Evolutionary conservation across 2,797 vertebrate species (phyloP).

Genomic region (Astyanax mexicanus): DNA sequence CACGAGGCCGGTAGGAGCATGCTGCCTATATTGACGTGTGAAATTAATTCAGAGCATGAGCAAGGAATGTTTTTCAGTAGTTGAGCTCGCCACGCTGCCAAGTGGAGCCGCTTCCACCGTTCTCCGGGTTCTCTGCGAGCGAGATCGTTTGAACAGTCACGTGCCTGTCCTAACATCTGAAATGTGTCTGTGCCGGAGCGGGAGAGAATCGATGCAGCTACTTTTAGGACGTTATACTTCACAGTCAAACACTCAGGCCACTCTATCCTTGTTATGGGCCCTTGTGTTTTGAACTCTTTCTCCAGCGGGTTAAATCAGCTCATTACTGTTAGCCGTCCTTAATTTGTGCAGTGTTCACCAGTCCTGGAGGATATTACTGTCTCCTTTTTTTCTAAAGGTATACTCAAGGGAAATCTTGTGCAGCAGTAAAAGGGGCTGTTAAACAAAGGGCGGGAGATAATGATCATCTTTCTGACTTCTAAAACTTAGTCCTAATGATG

Average conservation of each 20-base stretch:
- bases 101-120: slow-evolving; percentile 16
- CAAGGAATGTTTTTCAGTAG: slow-evolving; percentile 52
- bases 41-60: slow-evolving; percentile 54
- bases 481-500: slow-evolving; percentile 50
- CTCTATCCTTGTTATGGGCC: slow-evolving; percentile 34
- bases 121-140: not conserved
- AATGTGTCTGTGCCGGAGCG: not conserved
- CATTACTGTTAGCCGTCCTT: slow-evolving; percentile 44
- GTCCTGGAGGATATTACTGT: slow-evolving; percentile 30
- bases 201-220: slow-evolving; percentile 11
- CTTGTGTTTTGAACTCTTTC: slow-evolving; percentile 35
- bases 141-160: not conserved
- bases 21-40: slow-evolving; percentile 51
- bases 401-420: slow-evolving; percentile 44
- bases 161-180: not conserved
- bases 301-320: slow-evolving; percentile 45
- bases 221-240: slow-evolving; percentile 40
- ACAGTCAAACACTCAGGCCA: slow-evolving; percentile 27
- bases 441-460: slow-evolving; percentile 53
- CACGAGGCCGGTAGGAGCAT: slow-evolving; percentile 34
- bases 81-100: slow-evolving; percentile 31
- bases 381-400: slow-evolving; percentile 43
- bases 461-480: slow-evolving; percentile 46
- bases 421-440: slow-evolving; percentile 42
- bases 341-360: slow-evolving; percentile 41